phyloP scores from a whole-genome alignment of 37 sponge, comb jelly and placozoan genomes.

The Cladorhizidae sp. region DNA sequence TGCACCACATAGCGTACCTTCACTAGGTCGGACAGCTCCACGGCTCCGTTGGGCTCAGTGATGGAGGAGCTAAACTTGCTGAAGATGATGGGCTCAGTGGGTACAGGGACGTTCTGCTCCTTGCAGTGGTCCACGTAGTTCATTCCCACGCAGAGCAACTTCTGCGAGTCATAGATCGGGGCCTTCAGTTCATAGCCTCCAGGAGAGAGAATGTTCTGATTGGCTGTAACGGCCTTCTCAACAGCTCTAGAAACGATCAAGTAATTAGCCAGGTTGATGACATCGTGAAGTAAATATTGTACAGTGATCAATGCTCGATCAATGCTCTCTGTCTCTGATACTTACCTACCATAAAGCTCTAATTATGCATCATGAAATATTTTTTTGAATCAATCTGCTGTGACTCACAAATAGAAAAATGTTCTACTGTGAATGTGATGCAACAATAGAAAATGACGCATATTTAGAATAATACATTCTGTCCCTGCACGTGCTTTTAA shows the following conservation, averaged over 20 bases:
- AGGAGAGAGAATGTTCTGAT: conserved; percentile 29
- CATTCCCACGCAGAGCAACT: conserved; percentile 86
- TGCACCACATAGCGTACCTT: conserved; percentile 59
- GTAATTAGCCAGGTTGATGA: neutral
- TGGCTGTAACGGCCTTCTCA: conserved; percentile 13
- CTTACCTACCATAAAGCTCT: too few species aligned
- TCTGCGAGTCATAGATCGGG: conserved; percentile 79
- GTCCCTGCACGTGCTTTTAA: too few species aligned
- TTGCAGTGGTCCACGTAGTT: conserved; percentile 90
- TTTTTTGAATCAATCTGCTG: too few species aligned
- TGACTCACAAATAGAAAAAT: too few species aligned
- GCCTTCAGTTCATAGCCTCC: conserved; percentile 54
- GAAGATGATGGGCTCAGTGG: conserved; percentile 83
- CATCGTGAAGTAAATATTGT: neutral
- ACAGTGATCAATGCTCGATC: neutral
- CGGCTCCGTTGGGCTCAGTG: conserved; percentile 78
- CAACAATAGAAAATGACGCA: too few species aligned
- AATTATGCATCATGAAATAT: too few species aligned
- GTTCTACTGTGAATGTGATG: too few species aligned
- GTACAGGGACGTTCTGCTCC: conserved; percentile 87
- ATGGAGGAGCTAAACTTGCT: conserved; percentile 88
- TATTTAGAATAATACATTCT: too few species aligned
- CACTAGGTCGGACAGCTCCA: conserved; percentile 44
- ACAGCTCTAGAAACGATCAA: conserved; percentile 38
- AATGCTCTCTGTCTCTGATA: neutral